phyloP scores from a whole-genome alignment of 2,888 invertebrate genomes.

The Amiota mariae region DNA sequence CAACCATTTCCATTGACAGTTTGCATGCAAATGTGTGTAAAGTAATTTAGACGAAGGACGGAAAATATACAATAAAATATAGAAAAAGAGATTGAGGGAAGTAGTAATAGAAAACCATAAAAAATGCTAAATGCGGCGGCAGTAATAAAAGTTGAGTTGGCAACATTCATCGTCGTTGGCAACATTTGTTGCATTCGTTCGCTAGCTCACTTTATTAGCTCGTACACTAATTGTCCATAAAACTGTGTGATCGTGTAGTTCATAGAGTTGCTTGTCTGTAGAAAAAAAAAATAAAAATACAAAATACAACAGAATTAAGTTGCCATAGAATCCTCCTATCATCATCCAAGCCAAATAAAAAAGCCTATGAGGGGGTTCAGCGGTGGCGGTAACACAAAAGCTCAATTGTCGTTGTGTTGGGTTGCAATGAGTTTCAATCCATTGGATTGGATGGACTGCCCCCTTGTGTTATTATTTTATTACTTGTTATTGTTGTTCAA shows the following conservation, averaged over 20 bases:
- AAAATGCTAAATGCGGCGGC: background rate
- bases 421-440: background rate
- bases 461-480: conserved; percentile 67
- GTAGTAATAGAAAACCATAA: background rate
- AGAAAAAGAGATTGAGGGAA: background rate
- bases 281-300: too few species aligned
- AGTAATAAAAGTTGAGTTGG: background rate
- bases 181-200: conserved; percentile 15
- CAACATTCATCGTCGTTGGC: background rate
- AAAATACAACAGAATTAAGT: background rate
- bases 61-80: background rate
- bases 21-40: conserved; percentile 17
- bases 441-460: conserved; percentile 54
- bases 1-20: conserved; percentile 18
- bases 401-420: background rate
- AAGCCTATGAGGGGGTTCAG: background rate
- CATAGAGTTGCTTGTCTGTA: background rate
- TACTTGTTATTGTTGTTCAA: conserved; percentile 63
- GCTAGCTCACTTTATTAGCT: conserved; percentile 14
- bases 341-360: background rate
- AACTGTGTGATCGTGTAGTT: background rate
- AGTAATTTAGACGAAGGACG: conserved; percentile 8
- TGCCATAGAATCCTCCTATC: background rate
- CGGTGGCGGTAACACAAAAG: background rate
- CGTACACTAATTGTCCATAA: conserved; percentile 27